Percentiles rank a stretch among this genome's conserved stretches.
Evolutionary conservation across 2,113 vertebrate genomes (phyloP).

Genomic region (Orientallactaga bullata): DNA sequence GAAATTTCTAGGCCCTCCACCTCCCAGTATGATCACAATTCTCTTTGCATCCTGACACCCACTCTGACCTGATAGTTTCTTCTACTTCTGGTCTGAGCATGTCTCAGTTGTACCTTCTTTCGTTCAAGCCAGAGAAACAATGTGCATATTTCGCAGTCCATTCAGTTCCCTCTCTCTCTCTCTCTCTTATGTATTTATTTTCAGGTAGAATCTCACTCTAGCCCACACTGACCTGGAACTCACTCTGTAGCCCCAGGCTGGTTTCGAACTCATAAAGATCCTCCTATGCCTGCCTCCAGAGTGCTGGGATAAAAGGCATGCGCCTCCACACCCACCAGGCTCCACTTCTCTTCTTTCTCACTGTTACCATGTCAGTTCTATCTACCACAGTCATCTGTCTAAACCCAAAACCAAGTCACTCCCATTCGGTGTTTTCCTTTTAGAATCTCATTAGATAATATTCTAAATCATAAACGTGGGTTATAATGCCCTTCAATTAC

Average conservation of each 20-base stretch:
- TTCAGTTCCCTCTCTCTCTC: too few relatives aligned
- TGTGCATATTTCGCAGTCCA: constrained; percentile 29
- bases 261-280: too few relatives aligned
- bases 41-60: neutral
- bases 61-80: neutral
- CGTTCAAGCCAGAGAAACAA: constrained; percentile 1
- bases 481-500: neutral
- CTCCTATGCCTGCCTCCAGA: too few relatives aligned
- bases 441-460: neutral
- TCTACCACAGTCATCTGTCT: neutral
- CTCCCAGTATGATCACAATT: too few relatives aligned
- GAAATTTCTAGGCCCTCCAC: too few relatives aligned
- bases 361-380: neutral
- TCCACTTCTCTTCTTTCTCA: constrained; percentile 20
- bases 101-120: neutral
- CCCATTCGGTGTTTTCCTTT: constrained; percentile 38
- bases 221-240: too few relatives aligned
- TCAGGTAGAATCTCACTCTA: too few relatives aligned
- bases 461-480: neutral
- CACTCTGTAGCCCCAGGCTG: too few relatives aligned
- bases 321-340: too few relatives aligned
- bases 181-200: too few relatives aligned
- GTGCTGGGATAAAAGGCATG: too few relatives aligned
- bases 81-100: constrained; percentile 1
- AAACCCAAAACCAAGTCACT: too few relatives aligned